Base-by-base conservation (phyloP, 2,113 vertebrate genomes). In the Dendrocopos noguchii region DNA sequence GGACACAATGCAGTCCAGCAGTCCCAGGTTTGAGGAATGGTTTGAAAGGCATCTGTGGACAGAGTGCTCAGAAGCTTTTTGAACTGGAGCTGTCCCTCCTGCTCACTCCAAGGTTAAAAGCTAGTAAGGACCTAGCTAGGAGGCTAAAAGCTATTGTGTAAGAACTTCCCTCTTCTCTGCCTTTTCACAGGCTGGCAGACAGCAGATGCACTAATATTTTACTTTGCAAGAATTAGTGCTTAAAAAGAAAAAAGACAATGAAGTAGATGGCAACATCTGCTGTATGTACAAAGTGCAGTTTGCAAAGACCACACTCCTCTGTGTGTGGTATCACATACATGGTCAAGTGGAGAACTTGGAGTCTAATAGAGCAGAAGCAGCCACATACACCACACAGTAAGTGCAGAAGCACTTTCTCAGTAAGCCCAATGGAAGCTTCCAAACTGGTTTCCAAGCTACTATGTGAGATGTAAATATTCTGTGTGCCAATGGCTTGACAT, bases 41-140 rank as follows among this genome's bases (percentile, higher is more conserved):
- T 80, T 74, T 93, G 57, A 93, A 93, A 80, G 68, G 72, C 52
- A 29, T 68, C 25, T 63, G 12, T 66, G 57, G 46, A 42, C 46
- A 59, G 53, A 78, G 28, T 61, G 36, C 34, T 46, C 68, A 46
- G 21, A 42, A 82, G 64, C 9, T 82, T 84, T 94, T 83, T 12
- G 9, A 85, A 66, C 12, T 73, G 50, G 63, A 85, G 15, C 50
- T 85, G 64, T 89, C 42, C 42, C 42, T 52, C 15, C 55, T 91
- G 60, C n/a, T 81, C 67, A 22, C 19, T 80, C 33, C 68, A 67
- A 72, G 67, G 56, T 87, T 94, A 82, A 89, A 95, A 95, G 82
- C 46, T 70, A 87, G 60, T 63, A 70, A 90, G 56, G 29, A 46
- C 24, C 60, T 63, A 63, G 34, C 33, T 22, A 36, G 34, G 60